Evolutionary conservation across 2,113 vertebrate species (phyloP), one percentile per base, ranked within the genome.

Genomic region (Trochalopteron elliotii): DNA sequence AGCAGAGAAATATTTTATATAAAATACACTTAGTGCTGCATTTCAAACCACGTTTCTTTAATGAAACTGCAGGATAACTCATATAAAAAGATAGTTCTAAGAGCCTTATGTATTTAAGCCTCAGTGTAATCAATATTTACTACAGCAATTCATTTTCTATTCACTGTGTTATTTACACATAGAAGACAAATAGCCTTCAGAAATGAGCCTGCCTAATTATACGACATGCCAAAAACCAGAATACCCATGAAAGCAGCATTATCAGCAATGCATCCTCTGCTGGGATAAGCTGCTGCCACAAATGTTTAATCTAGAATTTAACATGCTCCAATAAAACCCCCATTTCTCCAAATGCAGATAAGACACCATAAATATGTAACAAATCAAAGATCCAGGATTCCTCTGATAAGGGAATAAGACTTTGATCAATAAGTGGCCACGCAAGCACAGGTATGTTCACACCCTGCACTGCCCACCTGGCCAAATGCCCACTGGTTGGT

Each of bases 91-190:
- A 52, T 7, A 83, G 31, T 53, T 70, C 19, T 19, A 94, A 60
- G 47, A 93, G 40, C 53, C 77, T 82, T 53, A 49, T 12, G 42
- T 35, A 72, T n/a, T 88, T 84, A 91, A 96, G 82, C 57, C 61
- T 82, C 83, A 63, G 30, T 14, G 68, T 47, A 82, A 95, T 82
- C 90, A 91, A 50, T 93, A 92, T 47, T 93, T 90, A 84, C 39
- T 24, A 64, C 27, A 49, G 59, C n/a, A 49, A 65, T 89, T 88
- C 4, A 61, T 81, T 89, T 88, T 23, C 87, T 65, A 21, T 85
- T 92, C 63, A 55, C 74, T 57, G 17, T 30, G 45, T 68, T 84
- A 82, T 89, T 89, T 81, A 80, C 83, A 83, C 50, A 82, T 5
- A 37, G 33, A 88, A 89, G 63, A 59, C 47, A 86, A 91, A 89